Evolutionary conservation across 2,888 invertebrate species (phyloP), one percentile per base, ranked within the genome.

Genomic region (Leucophenga maculata): DNA sequence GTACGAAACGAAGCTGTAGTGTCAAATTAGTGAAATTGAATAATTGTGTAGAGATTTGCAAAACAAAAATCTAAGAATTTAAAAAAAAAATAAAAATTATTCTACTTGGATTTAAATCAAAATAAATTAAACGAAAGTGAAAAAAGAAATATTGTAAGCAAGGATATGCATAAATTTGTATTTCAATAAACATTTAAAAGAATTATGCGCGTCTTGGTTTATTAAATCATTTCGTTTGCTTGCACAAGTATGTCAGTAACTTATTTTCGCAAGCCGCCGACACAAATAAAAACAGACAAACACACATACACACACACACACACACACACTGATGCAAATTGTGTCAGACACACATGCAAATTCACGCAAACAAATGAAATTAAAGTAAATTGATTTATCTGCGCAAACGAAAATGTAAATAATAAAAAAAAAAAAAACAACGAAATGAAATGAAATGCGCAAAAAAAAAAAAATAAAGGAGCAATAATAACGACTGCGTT

Each of bases 381-480:
- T 76, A 76, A 73, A 77, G 78, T 78, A 84, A 83, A 83, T 83
- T 83, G 83, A 83, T 83, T 83, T 83, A 84, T 82, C 79, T 80
- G 77, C 75, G 72, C 62, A 62, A 26, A 59, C 62, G 22, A 39
- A 60, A 52, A 48, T 44, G 18, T 13, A 46, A 50, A 50, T 50
- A 16, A 50, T 13, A n/a, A 50, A 1, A 32, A 32, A n/a, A 6
- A 26, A 26, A 59, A 32, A 69, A 72, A 68, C 67, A 73, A n/a
- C n/a, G n/a, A n/a, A n/a, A n/a, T n/a, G n/a, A n/a, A n/a, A n/a
- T n/a, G n/a, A n/a, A n/a, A n/a, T n/a, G n/a, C n/a, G n/a, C 48
- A 39, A 46, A 69, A 48, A n/a, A 68, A 55, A 66, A 22, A 16
- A 39, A 14, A 62, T 16, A 65, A 55, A 46, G 57, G 14, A 57